Evolutionary conservation across 2,113 vertebrate genomes (phyloP), one percentile per base, ranked within the genome.

Genomic region (Dryoscopus gambensis): DNA sequence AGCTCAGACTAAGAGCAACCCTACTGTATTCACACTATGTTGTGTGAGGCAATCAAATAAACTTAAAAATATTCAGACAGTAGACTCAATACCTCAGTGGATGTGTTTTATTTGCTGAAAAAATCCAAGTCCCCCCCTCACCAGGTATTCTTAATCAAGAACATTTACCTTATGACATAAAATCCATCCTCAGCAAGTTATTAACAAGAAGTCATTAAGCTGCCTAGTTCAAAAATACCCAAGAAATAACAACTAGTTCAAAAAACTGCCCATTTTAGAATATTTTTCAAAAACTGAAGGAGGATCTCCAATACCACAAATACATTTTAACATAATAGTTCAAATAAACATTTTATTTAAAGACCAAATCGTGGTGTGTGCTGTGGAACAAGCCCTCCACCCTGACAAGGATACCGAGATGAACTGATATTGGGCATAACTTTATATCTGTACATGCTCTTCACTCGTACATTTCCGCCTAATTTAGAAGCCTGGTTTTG

Each of bases 321-420:
- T 6, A 39, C 2, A 18, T 28, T 74, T 59, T 74, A 52, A 37
- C 0, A 0, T 49, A 62, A 16, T 3, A 42, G 15, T 30, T 56
- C 15, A 70, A 84, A 74, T 11, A 24, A 68, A 11, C 25, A 47
- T 50, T 50, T 57, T 46, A 37, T 52, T 63, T 33, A 28, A 40
- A 78, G 25, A 37, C 22, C 5, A 75, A 73, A 63, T 57, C 3
- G 5, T 13, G 13, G 7, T 27, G 9, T 24, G 27, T 27, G 23
- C 22, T 0, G 3, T 27, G 40, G 25, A 80, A 67, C 10, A 73
- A 60, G 24, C 22, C 40, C 11, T 64, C 6, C n/a, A 70, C 23
- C 28, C 11, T 25, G 24, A 73, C 14, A 53, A 23, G 17, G 8
- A 44, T 42, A 39, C 3, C 6, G 27, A 42, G 30, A 39, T 18